phyloP scores from a whole-genome alignment of 1,140 invertebrate species.

The Dendroctonus ponderosae region DNA sequence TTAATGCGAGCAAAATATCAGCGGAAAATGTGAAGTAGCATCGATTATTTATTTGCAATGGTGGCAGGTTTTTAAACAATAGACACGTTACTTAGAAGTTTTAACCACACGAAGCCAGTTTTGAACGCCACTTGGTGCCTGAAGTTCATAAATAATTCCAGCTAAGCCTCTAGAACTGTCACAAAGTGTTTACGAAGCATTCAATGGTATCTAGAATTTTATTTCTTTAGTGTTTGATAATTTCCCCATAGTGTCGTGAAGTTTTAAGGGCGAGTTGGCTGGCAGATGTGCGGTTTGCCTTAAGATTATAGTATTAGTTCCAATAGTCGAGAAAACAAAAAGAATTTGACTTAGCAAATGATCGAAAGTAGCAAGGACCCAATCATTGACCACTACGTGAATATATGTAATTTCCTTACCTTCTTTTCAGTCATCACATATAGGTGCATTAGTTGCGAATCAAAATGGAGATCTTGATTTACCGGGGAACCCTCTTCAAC shows the following conservation, averaged over 20 bases:
- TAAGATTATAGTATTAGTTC: no score
- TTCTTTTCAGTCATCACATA: constrained; percentile 92
- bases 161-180: constrained; percentile 21
- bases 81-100: constrained; percentile 20
- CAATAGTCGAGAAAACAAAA: not conserved
- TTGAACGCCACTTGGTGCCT: constrained; percentile 11
- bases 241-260: constrained; percentile 9
- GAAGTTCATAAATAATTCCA: constrained; percentile 23
- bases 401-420: constrained; percentile 51
- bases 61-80: constrained; percentile 11
- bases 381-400: not conserved
- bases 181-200: constrained; percentile 22
- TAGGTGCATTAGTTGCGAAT: constrained; percentile 83
- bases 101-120: constrained; percentile 13
- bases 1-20: constrained; percentile 11
- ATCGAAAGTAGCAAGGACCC: not conserved
- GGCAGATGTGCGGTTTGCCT: no score
- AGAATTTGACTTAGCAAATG: not conserved
- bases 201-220: constrained; percentile 26
- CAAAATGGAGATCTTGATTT: constrained; percentile 87
- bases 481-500: constrained; percentile 80
- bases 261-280: no score
- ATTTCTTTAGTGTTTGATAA: constrained; percentile 23
- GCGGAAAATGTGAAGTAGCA: constrained; percentile 1
- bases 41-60: constrained; percentile 7